Evolutionary conservation across 64 coral and sea anemone species (phyloP), one percentile per base, ranked within the genome.

Genomic region (Actinia equina): DNA sequence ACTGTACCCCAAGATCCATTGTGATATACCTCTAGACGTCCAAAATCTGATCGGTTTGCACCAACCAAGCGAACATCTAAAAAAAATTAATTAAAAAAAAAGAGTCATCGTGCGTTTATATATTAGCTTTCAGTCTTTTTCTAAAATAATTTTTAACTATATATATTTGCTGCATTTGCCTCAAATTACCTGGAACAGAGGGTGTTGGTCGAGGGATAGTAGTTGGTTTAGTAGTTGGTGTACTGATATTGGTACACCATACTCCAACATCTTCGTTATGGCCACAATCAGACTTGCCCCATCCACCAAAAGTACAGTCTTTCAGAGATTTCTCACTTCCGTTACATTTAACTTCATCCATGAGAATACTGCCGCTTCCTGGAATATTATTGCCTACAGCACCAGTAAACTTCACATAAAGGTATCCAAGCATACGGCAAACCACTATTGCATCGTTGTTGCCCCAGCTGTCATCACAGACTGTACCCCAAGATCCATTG

Each of bases 1-100:
- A 95, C 77, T 22, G 94, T 95, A 22, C 94, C 94, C 94, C 94
- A 95, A 10, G 53, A 58, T 20, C 85, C 84, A 41, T 90, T 86
- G 6, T 71, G 17, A 14, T 86, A 90, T 44, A 94, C 25, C 59
- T 94, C 92, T 44, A 94, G 70, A 19, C 88, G 62, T 17, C 92
- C 94, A 60, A 91, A 84, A 42, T 62, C 87, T 60, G 82, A 26
- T 30, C 85, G 79, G 7, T 58, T 82, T 69, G 83, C 84, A 25
- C 87, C 62, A 44, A 81, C 79, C 23, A 85, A 86, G 85, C 90
- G 69, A 30, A 80, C 44, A 61, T 86, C 30, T 27, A 45, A 43
- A 22, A 64, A n/a, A n/a, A n/a, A n/a, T n/a, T n/a, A n/a, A n/a
- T n/a, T n/a, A n/a, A n/a, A 22, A 62, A 85, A 54, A 44, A 64